A percentile compares a stretch with the other conserved stretches of the same genome.
Evolutionary conservation across 53 echinoderm and acorn worm species (phyloP).

Genomic region (Echinometra lucunter): DNA sequence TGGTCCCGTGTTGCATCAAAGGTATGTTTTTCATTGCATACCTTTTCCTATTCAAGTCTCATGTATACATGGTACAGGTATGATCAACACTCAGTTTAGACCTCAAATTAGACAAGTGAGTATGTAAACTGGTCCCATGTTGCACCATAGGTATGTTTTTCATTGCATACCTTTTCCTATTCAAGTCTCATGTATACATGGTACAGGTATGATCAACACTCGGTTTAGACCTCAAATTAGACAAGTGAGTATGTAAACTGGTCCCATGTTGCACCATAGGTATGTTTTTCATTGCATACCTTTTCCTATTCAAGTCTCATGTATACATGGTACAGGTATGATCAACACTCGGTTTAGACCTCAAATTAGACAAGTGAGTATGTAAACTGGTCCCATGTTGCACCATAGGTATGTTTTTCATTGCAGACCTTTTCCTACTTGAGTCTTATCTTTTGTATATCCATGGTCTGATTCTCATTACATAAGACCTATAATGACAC

Average conservation of each 20-base stretch:
- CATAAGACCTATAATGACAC: too few relatives aligned
- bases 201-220: conserved; percentile 91
- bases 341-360: conserved; percentile 72
- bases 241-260: conserved; percentile 82
- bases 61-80: too few relatives aligned
- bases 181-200: too few relatives aligned
- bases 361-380: conserved; percentile 48
- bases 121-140: background rate
- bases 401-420: background rate
- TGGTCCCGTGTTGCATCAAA: background rate
- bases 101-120: too few relatives aligned
- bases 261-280: background rate
- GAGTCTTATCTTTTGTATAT: too few relatives aligned
- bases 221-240: too few relatives aligned
- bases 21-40: background rate
- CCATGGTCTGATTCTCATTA: too few relatives aligned
- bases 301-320: too few relatives aligned
- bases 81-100: conserved; percentile 76
- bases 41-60: too few relatives aligned
- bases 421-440: background rate
- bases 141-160: background rate
- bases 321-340: too few relatives aligned
- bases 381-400: background rate
- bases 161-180: background rate
- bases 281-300: background rate